Conservation (phyloP, 2,888 invertebrate genomes). For the Pheosia tremula region DNA sequence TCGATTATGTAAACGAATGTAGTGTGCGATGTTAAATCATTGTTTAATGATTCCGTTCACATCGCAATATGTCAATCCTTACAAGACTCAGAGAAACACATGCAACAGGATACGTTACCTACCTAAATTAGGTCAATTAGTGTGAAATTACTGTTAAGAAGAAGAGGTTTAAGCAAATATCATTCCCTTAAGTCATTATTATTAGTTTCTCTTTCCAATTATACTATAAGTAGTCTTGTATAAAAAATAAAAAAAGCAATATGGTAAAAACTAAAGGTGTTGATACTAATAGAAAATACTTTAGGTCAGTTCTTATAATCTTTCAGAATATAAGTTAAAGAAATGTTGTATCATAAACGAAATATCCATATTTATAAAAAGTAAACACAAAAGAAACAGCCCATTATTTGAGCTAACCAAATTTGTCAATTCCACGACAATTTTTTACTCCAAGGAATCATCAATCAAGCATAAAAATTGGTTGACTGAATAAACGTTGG, state of each 20-base stretch:
- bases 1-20: no score
- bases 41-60: slow-evolving; percentile 10
- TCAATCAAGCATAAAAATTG: slow-evolving; percentile 57
- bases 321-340: no score
- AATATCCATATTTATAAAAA: slow-evolving; percentile 9
- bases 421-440: slow-evolving; percentile 39
- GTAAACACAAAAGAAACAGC: slow-evolving; percentile 16
- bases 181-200: no score
- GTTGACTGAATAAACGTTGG: slow-evolving; percentile 41
- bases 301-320: no score
- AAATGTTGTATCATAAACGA: neutral
- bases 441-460: slow-evolving; percentile 43
- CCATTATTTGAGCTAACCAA: slow-evolving; percentile 32
- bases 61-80: neutral
- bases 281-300: no score
- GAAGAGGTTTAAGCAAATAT: no score
- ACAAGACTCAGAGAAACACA: slow-evolving; percentile 6
- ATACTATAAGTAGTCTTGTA: no score
- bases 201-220: no score
- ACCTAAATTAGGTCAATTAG: slow-evolving; percentile 4
- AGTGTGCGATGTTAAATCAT: no score
- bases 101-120: neutral
- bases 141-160: neutral
- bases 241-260: no score
- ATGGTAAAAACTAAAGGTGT: no score